Evolutionary conservation across 1,140 invertebrate genomes (phyloP).

Genomic region (Coptotermes formosanus): DNA sequence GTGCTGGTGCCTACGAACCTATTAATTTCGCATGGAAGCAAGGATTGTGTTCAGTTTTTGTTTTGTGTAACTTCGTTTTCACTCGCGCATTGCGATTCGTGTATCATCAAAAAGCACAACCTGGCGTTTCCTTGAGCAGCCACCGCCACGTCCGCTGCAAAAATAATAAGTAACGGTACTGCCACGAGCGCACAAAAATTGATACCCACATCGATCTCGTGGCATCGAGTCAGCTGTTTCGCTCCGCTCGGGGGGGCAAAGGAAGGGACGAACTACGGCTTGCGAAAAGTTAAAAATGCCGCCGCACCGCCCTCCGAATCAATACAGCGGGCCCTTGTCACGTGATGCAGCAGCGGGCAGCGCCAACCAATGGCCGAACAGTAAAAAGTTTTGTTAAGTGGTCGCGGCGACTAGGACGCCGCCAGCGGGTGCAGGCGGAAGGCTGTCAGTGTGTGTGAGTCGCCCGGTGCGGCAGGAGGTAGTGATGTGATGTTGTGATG

Average conservation of each 20-base stretch:
- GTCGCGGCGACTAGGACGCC: not conserved
- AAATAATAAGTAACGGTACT: not conserved
- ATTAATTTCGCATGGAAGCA: too few relatives aligned
- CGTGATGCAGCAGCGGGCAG: not conserved
- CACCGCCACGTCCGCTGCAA: not conserved
- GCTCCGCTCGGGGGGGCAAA: not conserved
- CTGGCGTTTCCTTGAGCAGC: too few relatives aligned
- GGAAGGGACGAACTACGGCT: not conserved
- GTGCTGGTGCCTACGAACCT: too few relatives aligned
- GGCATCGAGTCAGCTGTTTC: not conserved
- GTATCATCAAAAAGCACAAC: too few relatives aligned
- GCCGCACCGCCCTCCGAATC: constrained; percentile 28
- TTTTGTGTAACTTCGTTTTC: too few relatives aligned
- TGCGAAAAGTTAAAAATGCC: constrained; percentile 31
- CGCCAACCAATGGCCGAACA: not conserved
- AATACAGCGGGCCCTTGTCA: constrained; percentile 24
- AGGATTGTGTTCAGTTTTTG: too few relatives aligned
- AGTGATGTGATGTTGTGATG: not conserved
- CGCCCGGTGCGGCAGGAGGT: not conserved
- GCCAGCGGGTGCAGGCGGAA: not conserved
- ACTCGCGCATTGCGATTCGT: too few relatives aligned
- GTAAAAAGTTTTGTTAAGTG: not conserved
- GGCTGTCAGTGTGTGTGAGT: constrained; percentile 27
- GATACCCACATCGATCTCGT: not conserved
- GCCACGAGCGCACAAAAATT: not conserved